phyloP scores from a whole-genome alignment of 2,888 invertebrate species.

The Dorcus hopei region DNA sequence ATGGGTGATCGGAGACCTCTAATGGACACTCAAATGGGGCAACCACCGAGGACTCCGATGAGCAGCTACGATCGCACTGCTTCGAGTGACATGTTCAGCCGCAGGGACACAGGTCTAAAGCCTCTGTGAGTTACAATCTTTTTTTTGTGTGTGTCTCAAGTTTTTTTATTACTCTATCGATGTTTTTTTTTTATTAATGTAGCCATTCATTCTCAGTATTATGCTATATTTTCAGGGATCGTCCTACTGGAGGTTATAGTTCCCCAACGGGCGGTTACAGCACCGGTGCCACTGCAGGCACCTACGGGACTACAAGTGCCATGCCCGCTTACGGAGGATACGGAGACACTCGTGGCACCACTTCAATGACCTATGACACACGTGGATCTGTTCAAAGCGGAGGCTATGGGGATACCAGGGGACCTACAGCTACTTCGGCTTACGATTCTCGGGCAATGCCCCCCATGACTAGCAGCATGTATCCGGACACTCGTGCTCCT shows the following conservation, averaged over 20 bases:
- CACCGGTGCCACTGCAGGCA: background rate
- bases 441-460: constrained; percentile 19
- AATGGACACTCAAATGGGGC: constrained; percentile 32
- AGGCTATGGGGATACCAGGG: constrained; percentile 20
- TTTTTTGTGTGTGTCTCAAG: background rate
- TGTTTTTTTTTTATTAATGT: background rate
- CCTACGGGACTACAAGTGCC: background rate
- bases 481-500: constrained; percentile 2
- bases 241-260: constrained; percentile 10
- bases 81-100: constrained; percentile 42
- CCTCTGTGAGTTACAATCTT: constrained; percentile 29
- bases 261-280: constrained; percentile 6
- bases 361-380: constrained; percentile 12
- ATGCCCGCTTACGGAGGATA: constrained; percentile 10
- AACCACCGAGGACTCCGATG: constrained; percentile 18
- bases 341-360: constrained; percentile 17
- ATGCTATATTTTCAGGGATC: constrained; percentile 3
- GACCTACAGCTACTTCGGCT: constrained; percentile 14
- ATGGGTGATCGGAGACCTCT: constrained; percentile 34
- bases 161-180: no score
- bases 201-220: background rate
- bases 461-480: constrained; percentile 1
- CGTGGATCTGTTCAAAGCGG: constrained; percentile 13
- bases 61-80: constrained; percentile 28
- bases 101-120: constrained; percentile 39